Evolutionary conservation across 2,797 vertebrate genomes (phyloP).

Genomic region (Clamator glandarius): DNA sequence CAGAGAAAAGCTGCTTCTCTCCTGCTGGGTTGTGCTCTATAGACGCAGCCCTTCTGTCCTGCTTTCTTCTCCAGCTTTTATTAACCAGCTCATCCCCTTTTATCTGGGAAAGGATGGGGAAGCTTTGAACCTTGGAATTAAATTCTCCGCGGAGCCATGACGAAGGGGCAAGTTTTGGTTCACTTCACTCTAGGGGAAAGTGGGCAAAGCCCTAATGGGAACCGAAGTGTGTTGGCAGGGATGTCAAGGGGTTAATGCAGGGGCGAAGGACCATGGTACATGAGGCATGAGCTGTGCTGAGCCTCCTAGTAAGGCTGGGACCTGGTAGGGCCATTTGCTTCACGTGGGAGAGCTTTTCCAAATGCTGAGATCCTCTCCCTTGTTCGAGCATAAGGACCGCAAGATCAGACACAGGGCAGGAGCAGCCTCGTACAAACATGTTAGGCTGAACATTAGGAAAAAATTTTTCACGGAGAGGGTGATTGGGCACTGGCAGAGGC

Average conservation of each 20-base stretch:
- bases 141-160: slow-evolving; percentile 66
- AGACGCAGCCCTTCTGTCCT: slow-evolving; percentile 46
- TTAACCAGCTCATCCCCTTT: slow-evolving; percentile 80
- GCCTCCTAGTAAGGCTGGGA: neutral
- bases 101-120: slow-evolving; percentile 73
- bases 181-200: neutral
- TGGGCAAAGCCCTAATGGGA: slow-evolving; percentile 24
- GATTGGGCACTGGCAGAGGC: too few species aligned
- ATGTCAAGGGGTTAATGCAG: slow-evolving; percentile 23
- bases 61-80: slow-evolving; percentile 57
- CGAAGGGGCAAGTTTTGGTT: slow-evolving; percentile 47
- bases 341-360: neutral
- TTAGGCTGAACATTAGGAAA: too few species aligned
- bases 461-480: too few species aligned
- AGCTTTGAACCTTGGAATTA: slow-evolving; percentile 80
- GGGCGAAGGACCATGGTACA: neutral
- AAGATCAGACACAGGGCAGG: neutral
- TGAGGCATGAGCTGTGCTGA: neutral
- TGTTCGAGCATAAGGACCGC: neutral
- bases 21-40: slow-evolving; percentile 82
- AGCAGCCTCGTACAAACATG: neutral
- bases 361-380: neutral
- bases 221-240: neutral
- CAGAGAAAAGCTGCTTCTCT: slow-evolving; percentile 73
- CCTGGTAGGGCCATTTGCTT: neutral